phyloP scores from a whole-genome alignment of 2,797 vertebrate genomes.

The Spatula clypeata region DNA sequence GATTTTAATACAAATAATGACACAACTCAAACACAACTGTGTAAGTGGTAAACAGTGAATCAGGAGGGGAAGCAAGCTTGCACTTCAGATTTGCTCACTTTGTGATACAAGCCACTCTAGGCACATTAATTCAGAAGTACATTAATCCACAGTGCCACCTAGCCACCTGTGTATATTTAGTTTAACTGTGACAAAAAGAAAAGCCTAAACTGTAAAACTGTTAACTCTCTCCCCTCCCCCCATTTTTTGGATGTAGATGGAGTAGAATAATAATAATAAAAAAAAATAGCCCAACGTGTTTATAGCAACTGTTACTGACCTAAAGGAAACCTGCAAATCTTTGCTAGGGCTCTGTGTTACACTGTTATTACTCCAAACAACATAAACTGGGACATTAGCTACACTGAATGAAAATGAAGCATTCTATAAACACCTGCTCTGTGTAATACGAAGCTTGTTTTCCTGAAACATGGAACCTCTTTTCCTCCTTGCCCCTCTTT shows the following conservation, averaged over 20 bases:
- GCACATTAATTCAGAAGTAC: conserved; percentile 69
- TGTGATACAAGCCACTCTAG: conserved; percentile 55
- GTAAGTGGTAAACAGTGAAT: neutral
- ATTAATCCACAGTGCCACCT: conserved; percentile 81
- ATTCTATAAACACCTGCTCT: conserved; percentile 64
- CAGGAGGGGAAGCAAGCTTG: neutral
- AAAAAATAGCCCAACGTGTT: neutral
- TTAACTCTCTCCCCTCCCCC: conserved; percentile 27
- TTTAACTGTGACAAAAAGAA: conserved; percentile 67
- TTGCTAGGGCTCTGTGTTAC: conserved; percentile 61
- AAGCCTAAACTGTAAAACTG: conserved; percentile 42
- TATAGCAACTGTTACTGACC: conserved; percentile 70
- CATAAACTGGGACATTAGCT: conserved; percentile 70
- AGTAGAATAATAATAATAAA: conserved; percentile 37
- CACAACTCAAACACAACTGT: neutral
- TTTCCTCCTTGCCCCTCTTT: neutral
- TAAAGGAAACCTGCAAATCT: conserved; percentile 68
- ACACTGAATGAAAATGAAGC: conserved; percentile 66
- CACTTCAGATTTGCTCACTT: conserved; percentile 23
- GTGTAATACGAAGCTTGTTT: neutral
- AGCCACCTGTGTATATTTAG: conserved; percentile 74
- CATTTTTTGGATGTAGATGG: conserved; percentile 19
- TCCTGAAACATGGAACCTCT: neutral
- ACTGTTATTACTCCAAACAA: conserved; percentile 54
- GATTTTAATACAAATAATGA: conserved; percentile 5